Conservation (phyloP, 2,113 vertebrate species). For the Enhydra lutris region DNA sequence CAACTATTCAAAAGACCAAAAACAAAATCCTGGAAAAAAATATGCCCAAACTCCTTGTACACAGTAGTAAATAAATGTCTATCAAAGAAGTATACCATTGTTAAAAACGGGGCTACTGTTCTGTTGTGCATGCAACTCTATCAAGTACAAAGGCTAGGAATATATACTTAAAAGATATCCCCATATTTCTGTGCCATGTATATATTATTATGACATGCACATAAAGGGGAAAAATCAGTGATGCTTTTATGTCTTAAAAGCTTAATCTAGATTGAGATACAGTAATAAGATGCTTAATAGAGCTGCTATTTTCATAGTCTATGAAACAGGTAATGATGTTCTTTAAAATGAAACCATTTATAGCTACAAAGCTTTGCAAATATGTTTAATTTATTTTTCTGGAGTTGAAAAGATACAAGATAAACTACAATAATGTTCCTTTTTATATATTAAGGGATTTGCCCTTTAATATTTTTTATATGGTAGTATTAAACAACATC, state of each 20-base stretch:
- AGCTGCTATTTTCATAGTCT: neutral
- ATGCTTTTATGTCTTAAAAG: neutral
- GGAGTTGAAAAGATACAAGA: neutral
- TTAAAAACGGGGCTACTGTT: neutral
- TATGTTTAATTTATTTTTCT: neutral
- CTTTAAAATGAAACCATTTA: constrained; percentile 8
- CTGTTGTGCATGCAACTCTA: neutral
- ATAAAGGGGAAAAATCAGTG: neutral
- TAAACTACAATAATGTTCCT: neutral
- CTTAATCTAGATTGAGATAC: neutral
- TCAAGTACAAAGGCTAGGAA: neutral
- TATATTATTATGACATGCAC: neutral
- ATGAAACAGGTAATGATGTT: neutral
- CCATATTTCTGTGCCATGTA: neutral
- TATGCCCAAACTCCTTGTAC: neutral
- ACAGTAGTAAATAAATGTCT: neutral
- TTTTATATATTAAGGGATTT: neutral
- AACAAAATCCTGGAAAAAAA: neutral
- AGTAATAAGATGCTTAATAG: neutral
- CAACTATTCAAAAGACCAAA: neutral
- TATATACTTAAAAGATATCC: neutral
- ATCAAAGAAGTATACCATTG: neutral
- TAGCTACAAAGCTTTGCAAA: neutral
- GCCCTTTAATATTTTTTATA: neutral
- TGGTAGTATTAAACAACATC: neutral